A percentile compares a stretch with the other conserved stretches of the same genome.
phyloP scores from a whole-genome alignment of 2,888 invertebrate species.

The Troglohyphantes excavatus region DNA sequence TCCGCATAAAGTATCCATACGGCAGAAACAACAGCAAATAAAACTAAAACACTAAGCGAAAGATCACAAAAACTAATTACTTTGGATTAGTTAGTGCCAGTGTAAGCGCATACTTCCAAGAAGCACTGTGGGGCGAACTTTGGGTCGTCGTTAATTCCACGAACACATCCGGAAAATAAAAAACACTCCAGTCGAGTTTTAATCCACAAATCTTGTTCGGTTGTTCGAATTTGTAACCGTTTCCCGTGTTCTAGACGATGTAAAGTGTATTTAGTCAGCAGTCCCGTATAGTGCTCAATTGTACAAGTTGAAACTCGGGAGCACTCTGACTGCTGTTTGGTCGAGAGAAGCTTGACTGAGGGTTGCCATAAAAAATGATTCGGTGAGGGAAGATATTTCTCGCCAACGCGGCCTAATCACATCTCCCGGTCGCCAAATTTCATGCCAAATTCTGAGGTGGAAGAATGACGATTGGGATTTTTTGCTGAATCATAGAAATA shows the following conservation, averaged over 20 bases:
- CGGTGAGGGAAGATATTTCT: slow-evolving; percentile 19
- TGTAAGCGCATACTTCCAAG: background rate
- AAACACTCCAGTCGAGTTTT: slow-evolving; percentile 16
- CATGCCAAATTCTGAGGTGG: background rate
- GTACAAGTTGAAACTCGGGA: slow-evolving; percentile 29
- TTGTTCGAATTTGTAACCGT: background rate
- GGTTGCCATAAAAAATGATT: slow-evolving; percentile 68
- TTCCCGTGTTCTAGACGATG: background rate
- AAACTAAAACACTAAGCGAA: background rate
- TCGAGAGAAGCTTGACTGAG: slow-evolving; percentile 53
- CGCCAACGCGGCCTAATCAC: slow-evolving; percentile 41
- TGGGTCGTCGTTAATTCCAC: background rate
- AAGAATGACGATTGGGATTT: background rate
- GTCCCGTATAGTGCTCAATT: slow-evolving; percentile 13
- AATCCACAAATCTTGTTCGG: background rate
- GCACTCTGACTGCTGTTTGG: slow-evolving; percentile 42
- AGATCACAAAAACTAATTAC: background rate
- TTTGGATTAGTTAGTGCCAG: background rate
- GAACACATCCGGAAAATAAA: slow-evolving; percentile 6
- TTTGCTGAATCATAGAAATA: background rate
- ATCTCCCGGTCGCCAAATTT: slow-evolving; percentile 34
- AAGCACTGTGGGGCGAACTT: background rate
- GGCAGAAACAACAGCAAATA: background rate
- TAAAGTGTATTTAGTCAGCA: slow-evolving; percentile 9
- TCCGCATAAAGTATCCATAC: slow-evolving; percentile 39